Conservation (phyloP, 2,797 vertebrate genomes). For the Acrossocheilus fasciatus region DNA sequence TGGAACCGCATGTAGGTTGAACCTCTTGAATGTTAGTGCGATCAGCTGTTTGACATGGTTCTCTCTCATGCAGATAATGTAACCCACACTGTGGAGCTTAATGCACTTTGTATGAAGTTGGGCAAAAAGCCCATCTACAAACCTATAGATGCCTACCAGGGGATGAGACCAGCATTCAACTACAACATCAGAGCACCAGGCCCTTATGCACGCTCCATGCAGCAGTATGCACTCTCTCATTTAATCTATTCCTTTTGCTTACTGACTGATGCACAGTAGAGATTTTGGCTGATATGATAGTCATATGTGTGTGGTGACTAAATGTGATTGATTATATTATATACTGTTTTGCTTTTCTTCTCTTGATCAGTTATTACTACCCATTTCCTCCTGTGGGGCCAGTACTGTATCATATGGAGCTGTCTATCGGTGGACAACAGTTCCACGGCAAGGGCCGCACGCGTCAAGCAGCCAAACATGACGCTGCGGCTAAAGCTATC, state of each 20-base stretch:
- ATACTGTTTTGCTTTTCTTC: background rate
- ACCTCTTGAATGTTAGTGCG: background rate
- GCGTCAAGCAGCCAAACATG: conserved; percentile 93
- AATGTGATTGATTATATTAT: background rate
- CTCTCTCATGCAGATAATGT: conserved; percentile 81
- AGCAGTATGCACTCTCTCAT: conserved; percentile 72
- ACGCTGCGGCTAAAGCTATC: conserved; percentile 92
- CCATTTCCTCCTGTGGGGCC: conserved; percentile 93
- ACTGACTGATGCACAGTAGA: background rate
- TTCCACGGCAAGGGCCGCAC: conserved; percentile 96
- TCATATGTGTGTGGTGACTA: background rate
- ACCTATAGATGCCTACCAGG: conserved; percentile 91
- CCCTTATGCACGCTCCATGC: conserved; percentile 84
- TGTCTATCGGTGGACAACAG: conserved; percentile 95
- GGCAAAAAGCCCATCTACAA: conserved; percentile 97
- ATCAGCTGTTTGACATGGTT: conserved; percentile 47
- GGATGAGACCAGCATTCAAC: conserved; percentile 94
- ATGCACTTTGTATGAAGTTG: conserved; percentile 97
- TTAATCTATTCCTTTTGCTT: background rate
- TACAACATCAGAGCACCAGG: conserved; percentile 86
- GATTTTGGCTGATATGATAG: background rate
- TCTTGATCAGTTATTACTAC: conserved; percentile 92
- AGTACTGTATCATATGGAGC: conserved; percentile 95
- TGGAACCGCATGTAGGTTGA: background rate
- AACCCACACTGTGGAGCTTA: conserved; percentile 94